Evolutionary conservation across 2,888 invertebrate genomes (phyloP), one percentile per base, ranked within the genome.

Genomic region (Strigamia transsilvanica): DNA sequence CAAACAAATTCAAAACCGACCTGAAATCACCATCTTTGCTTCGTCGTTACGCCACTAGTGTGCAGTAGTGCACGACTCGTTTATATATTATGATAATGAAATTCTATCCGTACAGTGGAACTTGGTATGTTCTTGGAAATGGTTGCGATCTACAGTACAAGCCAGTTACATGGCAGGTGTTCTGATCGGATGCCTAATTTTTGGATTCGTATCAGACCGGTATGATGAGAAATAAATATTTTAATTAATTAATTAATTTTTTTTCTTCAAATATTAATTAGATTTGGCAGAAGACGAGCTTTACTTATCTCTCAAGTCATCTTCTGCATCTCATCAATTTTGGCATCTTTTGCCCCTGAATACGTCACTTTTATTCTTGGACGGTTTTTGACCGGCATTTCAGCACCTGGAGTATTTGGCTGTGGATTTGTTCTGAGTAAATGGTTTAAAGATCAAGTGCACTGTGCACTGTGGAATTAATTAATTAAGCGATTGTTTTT

Each of bases 201-300:
- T 93, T 83, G 94, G 94, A 32, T 92, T 93, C 88, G 90, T 94
- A 82, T 94, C 94, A 6, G 94, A 94, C 88, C 93, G 91, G 91
- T 92, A 90, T 27, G 13, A 1, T n/a, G 21, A 73, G 15, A 12
- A 32, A 77, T 1, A 38, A 21, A 27, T 27, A 27, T 78, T 80
- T 38, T 13, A 18, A 42, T 34, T 34, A 15, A 10, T 77, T 12
- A 32, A 13, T 81, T 18, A 46, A 12, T 15, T 73, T 15, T 32
- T 4, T 15, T 73, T 6, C 12, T n/a, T n/a, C n/a, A n/a, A 73
- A 27, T 13, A 21, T n/a, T 23, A 12, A 18, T 79, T 5, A 89
- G 89, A 85, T 93, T 93, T 86, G 95, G 95, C 13, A 91, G 95
- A 81, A 94, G 94, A 87, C 91, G 90, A 82, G 92, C 94, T 82